Evolutionary conservation across 2,888 invertebrate species (phyloP), one percentile per base, ranked within the genome.

Genomic region (Antitype chi): DNA sequence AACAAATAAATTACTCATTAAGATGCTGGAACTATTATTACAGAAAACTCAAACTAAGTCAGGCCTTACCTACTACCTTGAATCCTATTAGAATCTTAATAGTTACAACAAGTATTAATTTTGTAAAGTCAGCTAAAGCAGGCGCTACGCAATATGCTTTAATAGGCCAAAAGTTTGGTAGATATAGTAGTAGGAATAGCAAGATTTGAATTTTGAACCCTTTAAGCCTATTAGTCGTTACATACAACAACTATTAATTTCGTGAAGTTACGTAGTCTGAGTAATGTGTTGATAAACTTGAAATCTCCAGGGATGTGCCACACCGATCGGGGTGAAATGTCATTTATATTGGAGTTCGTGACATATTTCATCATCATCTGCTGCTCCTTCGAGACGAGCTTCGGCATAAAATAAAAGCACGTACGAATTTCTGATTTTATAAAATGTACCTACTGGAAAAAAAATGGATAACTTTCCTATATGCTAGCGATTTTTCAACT

Each of bases 261-360:
- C 60, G 32, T 72, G 20, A 78, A 83, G 83, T 83, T 83, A 70
- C 32, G 59, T 63, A 72, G 32, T 55, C 49, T 72, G 83, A 83
- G 66, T 83, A 83, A 81, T 83, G 80, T 82, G 84, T 79, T 81
- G 84, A 83, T 81, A 81, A 83, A 81, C 66, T 83, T 73, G 38
- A 77, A 80, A 60, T 79, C 81, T 60, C 81, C 6, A 70, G 72
- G 73, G 81, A 63, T 79, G 62, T 49, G 59, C 70, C 67, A 72
- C 59, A 74, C 66, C 52, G 62, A 73, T 70, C 62, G 80, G 70
- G 55, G 38, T 74, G 69, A 78, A 79, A 83, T 82, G 81, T 81
- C 78, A 81, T 83, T 81, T 73, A 70, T 74, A 81, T 82, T 38
- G 66, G 67, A 84, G 66, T 74, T 73, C 70, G 84, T 82, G 84